Percentiles rank a stretch among this genome's conserved stretches.
These are phyloP conservation scores for Pithys albifrons DNA, from an alignment of 2,113 vertebrate species.

Conservation along the genomic window DNA sequence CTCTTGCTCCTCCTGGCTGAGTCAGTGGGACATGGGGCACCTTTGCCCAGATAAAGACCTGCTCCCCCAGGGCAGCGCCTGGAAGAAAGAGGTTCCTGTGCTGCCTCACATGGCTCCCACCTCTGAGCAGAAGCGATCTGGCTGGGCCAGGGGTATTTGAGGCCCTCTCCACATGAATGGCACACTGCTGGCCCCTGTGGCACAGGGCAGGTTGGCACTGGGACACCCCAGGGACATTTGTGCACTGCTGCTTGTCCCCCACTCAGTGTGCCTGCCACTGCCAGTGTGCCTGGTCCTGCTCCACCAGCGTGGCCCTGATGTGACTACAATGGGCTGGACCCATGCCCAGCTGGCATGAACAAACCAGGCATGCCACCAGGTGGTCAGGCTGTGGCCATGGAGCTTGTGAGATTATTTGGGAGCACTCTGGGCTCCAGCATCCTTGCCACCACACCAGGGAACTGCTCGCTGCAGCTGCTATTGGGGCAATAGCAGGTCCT, in stretches of 20 bases:
- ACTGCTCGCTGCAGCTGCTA: not conserved
- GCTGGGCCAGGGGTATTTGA: not conserved
- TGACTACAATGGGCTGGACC: not conserved
- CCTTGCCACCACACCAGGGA: rapidly evolving
- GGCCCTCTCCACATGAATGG: not conserved
- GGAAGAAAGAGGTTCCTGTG: not conserved
- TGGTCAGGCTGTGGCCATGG: rapidly evolving
- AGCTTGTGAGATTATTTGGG: not conserved
- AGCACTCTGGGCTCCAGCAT: not conserved
- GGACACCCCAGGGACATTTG: too few relatives aligned
- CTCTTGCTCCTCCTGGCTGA: not conserved
- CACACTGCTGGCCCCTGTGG: not conserved
- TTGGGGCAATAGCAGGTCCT: not conserved
- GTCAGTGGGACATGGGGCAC: not conserved
- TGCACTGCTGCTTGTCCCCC: rapidly evolving
- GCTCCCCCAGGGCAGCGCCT: not conserved
- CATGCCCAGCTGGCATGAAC: not conserved
- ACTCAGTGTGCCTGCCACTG: not conserved
- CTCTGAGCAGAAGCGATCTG: not conserved
- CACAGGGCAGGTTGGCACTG: not conserved
- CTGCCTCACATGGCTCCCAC: not conserved
- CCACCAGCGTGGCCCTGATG: rapidly evolving
- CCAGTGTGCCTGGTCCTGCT: not conserved
- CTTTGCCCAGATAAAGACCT: not conserved
- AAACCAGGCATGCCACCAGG: not conserved